Evolutionary conservation across 2,113 vertebrate species (phyloP).

Genomic region (Uria aalge): DNA sequence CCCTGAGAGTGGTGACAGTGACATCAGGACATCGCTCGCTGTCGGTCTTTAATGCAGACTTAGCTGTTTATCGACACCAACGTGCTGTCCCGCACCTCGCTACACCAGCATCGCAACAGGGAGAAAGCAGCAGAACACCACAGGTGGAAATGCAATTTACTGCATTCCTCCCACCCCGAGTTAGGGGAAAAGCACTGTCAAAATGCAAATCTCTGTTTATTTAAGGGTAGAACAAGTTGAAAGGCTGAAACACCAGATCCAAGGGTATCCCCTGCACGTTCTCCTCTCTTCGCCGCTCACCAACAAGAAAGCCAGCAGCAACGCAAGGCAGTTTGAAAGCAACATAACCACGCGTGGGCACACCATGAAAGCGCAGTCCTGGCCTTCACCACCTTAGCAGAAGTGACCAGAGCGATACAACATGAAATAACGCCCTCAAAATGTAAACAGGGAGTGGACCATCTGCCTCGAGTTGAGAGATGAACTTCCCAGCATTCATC

Average conservation of each 20-base stretch:
- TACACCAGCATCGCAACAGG: neutral
- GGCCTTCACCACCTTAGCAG: neutral
- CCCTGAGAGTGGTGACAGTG: neutral
- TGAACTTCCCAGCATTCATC: neutral
- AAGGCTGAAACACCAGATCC: neutral
- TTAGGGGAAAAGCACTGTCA: neutral
- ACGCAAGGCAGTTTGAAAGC: neutral
- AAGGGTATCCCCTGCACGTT: neutral
- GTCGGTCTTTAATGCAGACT: neutral
- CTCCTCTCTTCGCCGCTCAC: neutral
- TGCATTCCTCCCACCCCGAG: neutral
- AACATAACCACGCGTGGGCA: rapidly evolving
- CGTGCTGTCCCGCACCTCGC: neutral
- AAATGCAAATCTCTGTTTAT: neutral
- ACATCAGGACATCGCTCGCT: neutral
- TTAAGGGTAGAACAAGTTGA: neutral
- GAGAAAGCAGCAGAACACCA: neutral
- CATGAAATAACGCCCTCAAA: neutral
- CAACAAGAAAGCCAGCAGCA: neutral
- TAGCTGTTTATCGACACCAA: neutral
- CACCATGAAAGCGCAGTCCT: neutral
- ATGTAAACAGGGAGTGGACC: neutral
- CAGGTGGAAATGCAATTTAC: neutral
- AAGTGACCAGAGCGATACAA: neutral
- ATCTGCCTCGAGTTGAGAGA: neutral